Base-by-base conservation (phyloP, 2,888 invertebrate genomes). In the Dioctria linearis region DNA sequence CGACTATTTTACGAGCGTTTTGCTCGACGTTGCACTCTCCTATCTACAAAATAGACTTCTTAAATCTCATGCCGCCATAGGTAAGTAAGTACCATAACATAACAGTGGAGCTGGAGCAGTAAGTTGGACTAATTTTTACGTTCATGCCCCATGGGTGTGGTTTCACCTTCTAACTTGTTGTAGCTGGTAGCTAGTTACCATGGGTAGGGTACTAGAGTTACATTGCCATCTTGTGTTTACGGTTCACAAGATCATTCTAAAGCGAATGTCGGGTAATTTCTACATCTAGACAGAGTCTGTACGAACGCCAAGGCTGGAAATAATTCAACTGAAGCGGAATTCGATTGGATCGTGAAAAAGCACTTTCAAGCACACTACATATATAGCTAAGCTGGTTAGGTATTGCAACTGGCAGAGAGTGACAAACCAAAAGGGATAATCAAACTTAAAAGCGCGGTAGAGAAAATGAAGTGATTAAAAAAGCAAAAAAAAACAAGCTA, bases 121-220 rank as follows among this genome's bases (percentile, higher is more conserved):
- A 67, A 46, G 39, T 37, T 39, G 54, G 54, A 51, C 71, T 37
- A 54, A 71, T 69, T 69, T 69, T 66, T 66, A 46, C 71, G 42
- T 39, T 71, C 71, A 39, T 71, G 71, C 39, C 67, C n/a, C 71
- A 39, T 71, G 71, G 71, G 71, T 71, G 71, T 71, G 71, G 71
- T 54, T 67, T 71, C 71, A 71, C 71, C 71, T 71, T 71, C 71
- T 71, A 71, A 40, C 66, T 46, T 42, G 66, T 49, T n/a, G 25
- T 25, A 25, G 11, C 39, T 71, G 51, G 71, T 51, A 71, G 71
- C 71, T 51, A 71, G 71, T 54, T 71, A 71, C 71, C 71, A 49
- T 71, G 71, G 71, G 71, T 71, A 71, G 51, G 71, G 71, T 71
- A 71, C 71, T 71, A 54, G 71, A 54, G 54, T 71, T 71, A 71